phyloP scores from a whole-genome alignment of 2,797 vertebrate genomes.

The Cirrhinus molitorella region DNA sequence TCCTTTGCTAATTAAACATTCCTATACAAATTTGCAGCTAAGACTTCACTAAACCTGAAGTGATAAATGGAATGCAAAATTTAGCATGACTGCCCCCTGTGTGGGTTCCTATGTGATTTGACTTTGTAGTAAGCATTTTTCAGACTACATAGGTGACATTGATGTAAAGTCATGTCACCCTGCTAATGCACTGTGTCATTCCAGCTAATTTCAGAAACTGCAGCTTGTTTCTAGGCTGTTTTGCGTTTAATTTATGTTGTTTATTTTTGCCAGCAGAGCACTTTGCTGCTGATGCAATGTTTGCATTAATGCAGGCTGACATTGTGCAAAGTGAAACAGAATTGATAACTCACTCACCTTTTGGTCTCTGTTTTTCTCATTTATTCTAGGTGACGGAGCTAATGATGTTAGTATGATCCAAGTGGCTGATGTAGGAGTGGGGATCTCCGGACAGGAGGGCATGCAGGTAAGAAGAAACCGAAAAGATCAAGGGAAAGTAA shows the following conservation, averaged over 20 bases:
- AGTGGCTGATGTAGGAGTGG: conserved; percentile 96
- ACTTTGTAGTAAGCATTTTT: conserved; percentile 11
- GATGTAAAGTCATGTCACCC: conserved; percentile 24
- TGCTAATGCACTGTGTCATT: not conserved
- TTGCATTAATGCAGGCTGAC: conserved; percentile 61
- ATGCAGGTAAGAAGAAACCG: conserved; percentile 90
- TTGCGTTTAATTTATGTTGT: conserved; percentile 22
- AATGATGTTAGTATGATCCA: conserved; percentile 99
- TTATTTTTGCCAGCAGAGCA: conserved; percentile 62
- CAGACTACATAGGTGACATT: conserved; percentile 30
- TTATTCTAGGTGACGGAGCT: conserved; percentile 91
- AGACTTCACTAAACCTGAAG: not conserved
- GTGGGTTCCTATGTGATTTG: not conserved
- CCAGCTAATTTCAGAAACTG: conserved; percentile 16
- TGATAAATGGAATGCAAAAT: not conserved
- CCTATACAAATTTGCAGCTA: not conserved
- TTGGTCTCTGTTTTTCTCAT: conserved; percentile 49
- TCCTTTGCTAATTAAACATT: not conserved
- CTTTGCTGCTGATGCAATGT: conserved; percentile 67
- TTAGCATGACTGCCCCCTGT: not conserved
- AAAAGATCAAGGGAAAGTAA: not conserved
- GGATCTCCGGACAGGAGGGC: conserved; percentile 97
- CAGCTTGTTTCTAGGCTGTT: not conserved
- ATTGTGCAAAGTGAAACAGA: conserved; percentile 47
- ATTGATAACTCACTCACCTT: not conserved